These are phyloP conservation scores for Dromiciops gliroides DNA, from an alignment of 2,113 vertebrate genomes.

Conservation along the genomic window DNA sequence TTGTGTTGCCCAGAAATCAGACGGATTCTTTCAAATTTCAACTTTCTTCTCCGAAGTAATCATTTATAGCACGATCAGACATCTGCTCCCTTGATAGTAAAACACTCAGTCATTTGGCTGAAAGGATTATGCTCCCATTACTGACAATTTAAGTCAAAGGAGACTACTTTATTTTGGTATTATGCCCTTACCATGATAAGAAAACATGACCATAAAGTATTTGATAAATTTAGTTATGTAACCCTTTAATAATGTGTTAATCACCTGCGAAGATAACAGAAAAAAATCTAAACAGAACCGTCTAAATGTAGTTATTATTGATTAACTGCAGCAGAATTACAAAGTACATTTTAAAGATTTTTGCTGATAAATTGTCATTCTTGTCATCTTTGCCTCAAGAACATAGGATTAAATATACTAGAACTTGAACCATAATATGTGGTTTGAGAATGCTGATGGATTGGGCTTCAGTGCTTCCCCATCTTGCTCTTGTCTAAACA, in stretches of 20 bases:
- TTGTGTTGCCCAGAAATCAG: accelerated
- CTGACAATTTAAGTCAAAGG: neutral
- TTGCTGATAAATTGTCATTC: neutral
- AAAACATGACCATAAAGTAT: neutral
- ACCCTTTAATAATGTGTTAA: no score
- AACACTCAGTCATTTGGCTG: neutral
- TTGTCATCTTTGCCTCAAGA: neutral
- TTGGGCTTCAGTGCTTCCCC: neutral
- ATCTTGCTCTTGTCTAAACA: neutral
- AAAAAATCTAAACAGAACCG: no score
- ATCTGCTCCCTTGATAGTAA: accelerated
- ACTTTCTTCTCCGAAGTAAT: neutral
- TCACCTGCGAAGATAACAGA: neutral
- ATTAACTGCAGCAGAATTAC: neutral
- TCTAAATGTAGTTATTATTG: neutral
- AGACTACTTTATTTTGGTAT: neutral
- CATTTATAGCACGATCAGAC: neutral
- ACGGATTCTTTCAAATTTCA: neutral
- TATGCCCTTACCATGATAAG: neutral
- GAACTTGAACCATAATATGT: neutral
- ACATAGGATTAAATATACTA: neutral
- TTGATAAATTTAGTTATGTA: neutral
- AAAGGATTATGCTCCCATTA: neutral
- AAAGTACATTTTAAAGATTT: neutral
- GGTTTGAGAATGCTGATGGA: neutral